A percentile compares a stretch with the other conserved stretches of the same genome.
Conservation (phyloP, 2,888 invertebrate genomes). For the Tromatobia lineatoria region DNA sequence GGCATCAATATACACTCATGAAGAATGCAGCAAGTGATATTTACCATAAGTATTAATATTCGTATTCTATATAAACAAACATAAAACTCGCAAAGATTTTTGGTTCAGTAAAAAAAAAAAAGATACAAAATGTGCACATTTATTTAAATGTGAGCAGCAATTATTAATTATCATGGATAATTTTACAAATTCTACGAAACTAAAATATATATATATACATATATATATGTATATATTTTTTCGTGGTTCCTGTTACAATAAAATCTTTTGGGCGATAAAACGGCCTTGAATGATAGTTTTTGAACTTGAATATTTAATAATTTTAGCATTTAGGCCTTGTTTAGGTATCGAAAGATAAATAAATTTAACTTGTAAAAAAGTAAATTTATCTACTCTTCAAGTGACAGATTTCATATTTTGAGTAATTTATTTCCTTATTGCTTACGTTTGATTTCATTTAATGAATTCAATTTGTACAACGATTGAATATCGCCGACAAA, state of each 20-base stretch:
- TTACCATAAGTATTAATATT: constrained; percentile 65
- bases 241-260: background rate
- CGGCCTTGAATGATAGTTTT: constrained; percentile 20
- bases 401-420: constrained; percentile 3
- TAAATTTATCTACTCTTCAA: background rate
- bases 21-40: constrained; percentile 65
- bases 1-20: constrained; percentile 36
- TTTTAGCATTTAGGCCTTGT: background rate
- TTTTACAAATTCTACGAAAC: background rate
- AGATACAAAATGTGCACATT: background rate
- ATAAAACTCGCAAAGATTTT: constrained; percentile 42
- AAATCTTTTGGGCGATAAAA: background rate
- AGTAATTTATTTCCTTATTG: background rate
- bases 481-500: background rate
- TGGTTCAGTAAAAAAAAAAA: constrained; percentile 3
- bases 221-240: background rate
- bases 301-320: background rate
- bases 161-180: background rate
- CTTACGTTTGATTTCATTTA: background rate
- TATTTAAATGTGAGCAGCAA: no score
- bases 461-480: no score
- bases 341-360: background rate
- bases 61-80: constrained; percentile 40
- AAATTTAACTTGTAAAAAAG: background rate
- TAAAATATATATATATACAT: background rate